Base-by-base conservation (phyloP, 2,888 invertebrate species). In the Ennomos erosarius region DNA sequence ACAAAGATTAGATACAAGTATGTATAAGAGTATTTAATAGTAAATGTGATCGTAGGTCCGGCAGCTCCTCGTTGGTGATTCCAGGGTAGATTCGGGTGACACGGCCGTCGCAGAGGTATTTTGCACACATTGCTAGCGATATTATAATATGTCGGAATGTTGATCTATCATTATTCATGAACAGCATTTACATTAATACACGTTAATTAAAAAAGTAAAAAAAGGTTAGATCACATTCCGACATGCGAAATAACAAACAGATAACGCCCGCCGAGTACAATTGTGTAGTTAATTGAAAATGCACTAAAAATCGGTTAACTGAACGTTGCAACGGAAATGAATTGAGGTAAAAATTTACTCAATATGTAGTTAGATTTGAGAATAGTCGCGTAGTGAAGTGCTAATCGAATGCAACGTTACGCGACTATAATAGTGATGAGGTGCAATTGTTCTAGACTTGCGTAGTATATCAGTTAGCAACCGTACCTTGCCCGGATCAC, bases 401-500 rank as follows among this genome's bases (percentile, higher is more conserved):
- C 65, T 54, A 52, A 47, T 34, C 48, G 63, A 35, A 50, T 12
- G 47, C 44, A 6, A 26, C 26, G 26, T 26, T 26, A 26, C 26
- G 26, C 6, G 26, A 26, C 26, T 26, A 4, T 26, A 26, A 26
- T 1, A 26, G 26, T 26, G 26, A 26, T 26, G 26, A 5, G 3
- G 64, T 69, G 64, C 78, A 80, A 79, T 85, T 86, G 87, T 87
- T 70, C 83, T 81, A 69, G 87, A 78, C 87, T 81, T 77, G 87
- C 83, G 87, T 58, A 60, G 48, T 73, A 74, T 75, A 81, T 79
- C 79, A 84, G 70, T 75, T 81, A 85, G 87, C 84, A 87, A 95
- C 95, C 93, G 94, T 95, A 95, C 95, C 95, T 96, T 94, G 95
- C 95, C 95, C 95, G 94, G 94, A 94, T 94, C 95, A 93, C 95